Conservation (phyloP, 2,888 invertebrate species). For the Epistrophe grossulariae region DNA sequence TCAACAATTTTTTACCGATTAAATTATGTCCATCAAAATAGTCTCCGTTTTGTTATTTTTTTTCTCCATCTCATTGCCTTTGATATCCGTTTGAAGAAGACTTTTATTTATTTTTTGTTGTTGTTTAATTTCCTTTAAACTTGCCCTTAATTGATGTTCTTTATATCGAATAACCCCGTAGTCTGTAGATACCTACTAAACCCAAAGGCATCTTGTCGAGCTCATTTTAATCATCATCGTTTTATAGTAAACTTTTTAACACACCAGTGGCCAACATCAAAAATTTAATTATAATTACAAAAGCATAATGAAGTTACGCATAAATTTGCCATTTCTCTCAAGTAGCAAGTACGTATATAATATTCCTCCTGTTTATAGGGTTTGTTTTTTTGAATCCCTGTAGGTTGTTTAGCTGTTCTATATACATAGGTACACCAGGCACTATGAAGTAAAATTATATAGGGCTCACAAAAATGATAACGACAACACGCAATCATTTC, state of each 20-base stretch:
- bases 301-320: slow-evolving; percentile 58
- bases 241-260: slow-evolving; percentile 41
- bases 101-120: neutral
- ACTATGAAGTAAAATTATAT: slow-evolving; percentile 5
- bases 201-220: slow-evolving; percentile 31
- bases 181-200: neutral
- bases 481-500: slow-evolving; percentile 65
- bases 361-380: slow-evolving; percentile 30
- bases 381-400: slow-evolving; percentile 32
- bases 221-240: slow-evolving; percentile 36
- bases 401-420: neutral
- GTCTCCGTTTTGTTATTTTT: neutral
- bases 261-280: slow-evolving; percentile 38
- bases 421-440: neutral
- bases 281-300: slow-evolving; percentile 61
- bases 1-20: neutral
- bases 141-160: slow-evolving; percentile 13
- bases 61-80: neutral
- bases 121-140: neutral
- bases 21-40: neutral
- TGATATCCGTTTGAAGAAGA: neutral
- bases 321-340: slow-evolving; percentile 34
- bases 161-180: neutral
- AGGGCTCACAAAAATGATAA: slow-evolving; percentile 51
- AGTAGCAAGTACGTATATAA: no score